Conservation (phyloP, 2,888 invertebrate genomes). For the Corythucha ciliata region DNA sequence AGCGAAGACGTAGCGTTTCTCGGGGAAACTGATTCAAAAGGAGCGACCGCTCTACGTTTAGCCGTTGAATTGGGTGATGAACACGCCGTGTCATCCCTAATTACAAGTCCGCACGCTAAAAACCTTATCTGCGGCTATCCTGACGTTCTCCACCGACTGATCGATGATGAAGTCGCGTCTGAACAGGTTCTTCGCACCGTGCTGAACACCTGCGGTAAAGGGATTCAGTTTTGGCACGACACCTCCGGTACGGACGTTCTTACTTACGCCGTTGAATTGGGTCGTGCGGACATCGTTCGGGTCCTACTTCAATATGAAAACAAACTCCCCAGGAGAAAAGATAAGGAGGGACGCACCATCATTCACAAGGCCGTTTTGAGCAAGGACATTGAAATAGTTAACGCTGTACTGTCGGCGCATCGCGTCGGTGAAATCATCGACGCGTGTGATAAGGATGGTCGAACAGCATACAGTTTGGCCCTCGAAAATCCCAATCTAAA, state of each 20-base stretch:
- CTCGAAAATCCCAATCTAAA: no score
- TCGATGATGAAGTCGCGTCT: no score
- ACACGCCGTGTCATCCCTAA: background rate
- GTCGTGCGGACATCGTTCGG: background rate
- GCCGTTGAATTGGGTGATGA: background rate
- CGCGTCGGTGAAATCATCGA: background rate
- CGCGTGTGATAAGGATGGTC: background rate
- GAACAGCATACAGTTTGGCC: background rate
- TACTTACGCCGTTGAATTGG: background rate
- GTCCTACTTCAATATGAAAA: background rate
- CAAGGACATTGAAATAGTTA: background rate
- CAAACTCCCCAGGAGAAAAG: background rate
- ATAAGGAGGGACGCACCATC: background rate
- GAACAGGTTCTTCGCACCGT: no score
- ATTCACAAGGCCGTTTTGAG: background rate
- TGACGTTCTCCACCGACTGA: no score
- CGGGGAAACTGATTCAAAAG: background rate
- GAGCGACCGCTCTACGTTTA: background rate
- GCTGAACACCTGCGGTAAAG: no score
- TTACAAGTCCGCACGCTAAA: background rate
- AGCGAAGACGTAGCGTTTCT: background rate
- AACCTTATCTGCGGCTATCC: background rate
- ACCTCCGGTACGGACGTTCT: no score
- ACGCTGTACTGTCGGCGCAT: background rate
- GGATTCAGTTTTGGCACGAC: no score